phyloP scores from a whole-genome alignment of 30 jellyfish, hydroid and myxozoan species.

The Catostylus mosaicus region DNA sequence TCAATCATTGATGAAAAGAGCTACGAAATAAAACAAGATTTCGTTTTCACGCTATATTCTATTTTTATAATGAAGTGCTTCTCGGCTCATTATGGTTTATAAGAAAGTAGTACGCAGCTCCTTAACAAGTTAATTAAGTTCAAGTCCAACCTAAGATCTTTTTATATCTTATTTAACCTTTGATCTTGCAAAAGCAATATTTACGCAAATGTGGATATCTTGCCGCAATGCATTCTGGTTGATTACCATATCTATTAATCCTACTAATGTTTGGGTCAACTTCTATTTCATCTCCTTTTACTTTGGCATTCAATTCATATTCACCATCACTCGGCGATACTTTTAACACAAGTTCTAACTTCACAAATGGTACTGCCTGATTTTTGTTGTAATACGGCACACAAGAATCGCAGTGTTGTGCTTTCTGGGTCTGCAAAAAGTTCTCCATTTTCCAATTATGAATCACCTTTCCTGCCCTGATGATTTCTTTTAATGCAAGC shows the following conservation, averaged over 20 bases:
- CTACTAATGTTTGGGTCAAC: constrained; percentile 68
- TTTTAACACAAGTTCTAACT: constrained; percentile 33
- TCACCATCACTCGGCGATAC: constrained; percentile 54
- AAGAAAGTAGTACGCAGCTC: no score
- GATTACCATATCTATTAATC: constrained; percentile 61
- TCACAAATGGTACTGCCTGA: background rate
- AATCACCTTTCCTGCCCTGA: constrained; percentile 43
- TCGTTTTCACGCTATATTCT: no score
- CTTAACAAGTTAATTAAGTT: no score
- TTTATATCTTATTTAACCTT: no score
- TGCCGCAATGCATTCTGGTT: constrained; percentile 74
- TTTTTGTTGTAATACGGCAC: background rate
- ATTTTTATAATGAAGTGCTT: no score
- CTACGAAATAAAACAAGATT: no score
- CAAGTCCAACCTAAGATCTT: no score
- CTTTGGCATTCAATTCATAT: constrained; percentile 27
- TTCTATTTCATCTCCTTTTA: background rate
- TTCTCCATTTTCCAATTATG: constrained; percentile 18
- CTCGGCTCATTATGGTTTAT: no score
- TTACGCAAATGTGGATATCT: constrained; percentile 61
- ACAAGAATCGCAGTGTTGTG: constrained; percentile 32
- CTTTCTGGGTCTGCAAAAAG: constrained; percentile 3
- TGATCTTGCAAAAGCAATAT: constrained; percentile 72
- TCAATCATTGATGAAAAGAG: no score
- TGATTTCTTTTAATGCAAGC: background rate